Conservation (phyloP, 2,888 invertebrate species). For the Cerceris rybyensis region DNA sequence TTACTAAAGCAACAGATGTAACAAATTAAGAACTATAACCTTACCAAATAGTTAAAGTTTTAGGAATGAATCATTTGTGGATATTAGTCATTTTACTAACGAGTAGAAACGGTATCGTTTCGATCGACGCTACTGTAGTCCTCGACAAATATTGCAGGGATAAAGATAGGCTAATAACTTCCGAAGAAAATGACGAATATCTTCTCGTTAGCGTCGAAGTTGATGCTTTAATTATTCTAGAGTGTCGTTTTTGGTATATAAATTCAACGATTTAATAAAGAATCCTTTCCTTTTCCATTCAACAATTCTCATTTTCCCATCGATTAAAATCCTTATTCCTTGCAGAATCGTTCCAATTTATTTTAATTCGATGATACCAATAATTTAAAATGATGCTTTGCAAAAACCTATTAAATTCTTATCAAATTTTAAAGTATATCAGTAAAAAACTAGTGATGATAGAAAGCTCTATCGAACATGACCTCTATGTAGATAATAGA, state of each 20-base stretch:
- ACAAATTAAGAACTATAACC: background rate
- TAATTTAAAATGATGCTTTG: too few species aligned
- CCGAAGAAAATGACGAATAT: constrained; percentile 82
- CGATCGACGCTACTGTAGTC: constrained; percentile 53
- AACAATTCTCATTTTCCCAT: background rate
- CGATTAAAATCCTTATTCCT: too few species aligned
- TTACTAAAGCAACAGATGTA: background rate
- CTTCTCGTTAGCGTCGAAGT: constrained; percentile 81
- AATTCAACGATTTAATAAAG: background rate
- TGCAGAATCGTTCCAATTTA: too few species aligned
- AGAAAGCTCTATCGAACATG: too few species aligned
- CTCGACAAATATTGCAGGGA: constrained; percentile 81
- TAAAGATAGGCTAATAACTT: constrained; percentile 80
- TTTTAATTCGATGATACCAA: too few species aligned
- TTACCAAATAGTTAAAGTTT: constrained; percentile 9
- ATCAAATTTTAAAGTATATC: too few species aligned
- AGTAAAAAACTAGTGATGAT: too few species aligned
- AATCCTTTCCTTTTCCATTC: background rate
- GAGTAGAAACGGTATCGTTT: constrained; percentile 18
- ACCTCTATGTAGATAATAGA: too few species aligned
- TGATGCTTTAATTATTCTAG: constrained; percentile 80
- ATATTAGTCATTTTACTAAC: constrained; percentile 29
- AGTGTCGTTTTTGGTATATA: constrained; percentile 83
- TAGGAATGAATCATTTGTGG: constrained; percentile 10
- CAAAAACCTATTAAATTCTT: too few species aligned